Base-by-base conservation (phyloP, 2,888 invertebrate species). In the Leptothorax acervorum region DNA sequence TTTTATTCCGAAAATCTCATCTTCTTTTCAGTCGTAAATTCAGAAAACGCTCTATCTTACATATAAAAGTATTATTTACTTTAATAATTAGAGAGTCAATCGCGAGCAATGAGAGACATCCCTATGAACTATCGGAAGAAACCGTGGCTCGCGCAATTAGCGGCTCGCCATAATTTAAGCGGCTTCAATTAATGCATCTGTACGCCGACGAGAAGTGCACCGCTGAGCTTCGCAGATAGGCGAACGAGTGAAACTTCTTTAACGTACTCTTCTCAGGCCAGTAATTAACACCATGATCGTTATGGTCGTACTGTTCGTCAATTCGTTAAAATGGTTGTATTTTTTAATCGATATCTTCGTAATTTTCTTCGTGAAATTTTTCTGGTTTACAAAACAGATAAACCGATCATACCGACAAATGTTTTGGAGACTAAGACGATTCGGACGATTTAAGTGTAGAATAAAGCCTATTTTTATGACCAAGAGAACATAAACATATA, bases 91-190 rank as follows among this genome's bases (percentile, higher is more conserved):
- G 23, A 55, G 12, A 23, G 71, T 78, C 78, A 31, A 66, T 55
- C 45, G 57, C 48, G 66, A 45, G 66, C 45, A 28, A 15, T 9
- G 18, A 48, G 45, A 45, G 57, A 66, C 39, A 23, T 23, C 28
- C 6, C 57, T 48, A n/a, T 76, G 48, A 51, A 28, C 18, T 63
- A n/a, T 23, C 73, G 85, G 85, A 86, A 85, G 84, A 82, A 82
- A 86, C 82, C 84, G 87, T 63, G 85, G 42, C 79, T 74, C 85
- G 91, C 89, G 93, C 93, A 94, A 94, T 94, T 94, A 94, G 93
- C 92, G 91, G 87, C 88, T 90, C 89, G 93, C 93, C 92, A 94
- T 94, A 94, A 94, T 93, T 94, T 92, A 94, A 92, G 92, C 90
- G 90, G 87, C 90, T 92, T 93, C 93, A 91, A 94, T 93, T 94